phyloP scores from a whole-genome alignment of 2,888 invertebrate species.

The Elysia crispata region DNA sequence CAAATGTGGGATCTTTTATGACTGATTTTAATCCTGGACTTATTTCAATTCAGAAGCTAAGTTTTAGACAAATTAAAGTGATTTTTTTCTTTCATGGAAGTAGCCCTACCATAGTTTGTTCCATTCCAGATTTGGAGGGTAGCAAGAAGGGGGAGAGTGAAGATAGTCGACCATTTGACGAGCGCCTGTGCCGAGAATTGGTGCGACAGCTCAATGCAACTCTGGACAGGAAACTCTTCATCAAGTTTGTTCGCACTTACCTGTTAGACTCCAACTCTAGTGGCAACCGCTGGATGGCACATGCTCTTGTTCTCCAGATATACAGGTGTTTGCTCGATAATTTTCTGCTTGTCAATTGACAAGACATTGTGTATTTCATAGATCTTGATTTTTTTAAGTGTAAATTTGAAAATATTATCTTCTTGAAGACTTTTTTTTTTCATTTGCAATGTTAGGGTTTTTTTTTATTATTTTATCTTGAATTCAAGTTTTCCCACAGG shows the following conservation, averaged over 20 bases:
- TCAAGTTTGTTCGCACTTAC: slow-evolving; percentile 91
- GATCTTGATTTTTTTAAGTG: too few relatives aligned
- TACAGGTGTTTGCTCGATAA: slow-evolving; percentile 68
- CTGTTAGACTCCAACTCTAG: slow-evolving; percentile 95
- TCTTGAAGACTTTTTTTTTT: not conserved
- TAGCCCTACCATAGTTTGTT: too few relatives aligned
- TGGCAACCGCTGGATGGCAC: slow-evolving; percentile 96
- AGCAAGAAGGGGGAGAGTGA: slow-evolving; percentile 43
- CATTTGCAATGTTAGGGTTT: too few relatives aligned
- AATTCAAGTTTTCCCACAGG: too few relatives aligned
- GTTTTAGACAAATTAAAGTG: too few relatives aligned
- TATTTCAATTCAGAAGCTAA: too few relatives aligned
- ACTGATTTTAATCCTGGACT: too few relatives aligned
- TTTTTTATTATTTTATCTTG: too few relatives aligned
- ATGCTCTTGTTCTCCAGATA: slow-evolving; percentile 80
- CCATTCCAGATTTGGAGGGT: slow-evolving; percentile 17
- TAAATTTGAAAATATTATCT: too few relatives aligned
- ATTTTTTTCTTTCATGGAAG: too few relatives aligned
- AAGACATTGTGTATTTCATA: too few relatives aligned
- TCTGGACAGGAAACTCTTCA: slow-evolving; percentile 82
- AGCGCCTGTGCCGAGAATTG: slow-evolving; percentile 83
- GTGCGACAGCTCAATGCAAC: slow-evolving; percentile 85
- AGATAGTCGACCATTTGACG: slow-evolving; percentile 76
- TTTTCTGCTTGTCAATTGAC: not conserved
- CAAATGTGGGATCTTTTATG: too few relatives aligned